Conservation (phyloP, 2,113 vertebrate genomes). For the Podarcis cretensis region DNA sequence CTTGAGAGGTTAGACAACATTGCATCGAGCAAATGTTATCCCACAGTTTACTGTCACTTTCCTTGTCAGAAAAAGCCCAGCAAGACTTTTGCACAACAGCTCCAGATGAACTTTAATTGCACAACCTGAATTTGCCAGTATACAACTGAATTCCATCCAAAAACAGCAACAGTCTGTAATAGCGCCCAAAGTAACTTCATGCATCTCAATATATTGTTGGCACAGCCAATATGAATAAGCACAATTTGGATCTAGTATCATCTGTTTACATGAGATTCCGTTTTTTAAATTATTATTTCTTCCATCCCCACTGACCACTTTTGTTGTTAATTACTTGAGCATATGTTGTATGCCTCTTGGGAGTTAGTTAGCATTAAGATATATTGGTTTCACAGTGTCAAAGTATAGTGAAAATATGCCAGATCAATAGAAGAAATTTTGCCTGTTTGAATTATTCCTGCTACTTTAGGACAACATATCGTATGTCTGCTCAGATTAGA, state of each 20-base stretch:
- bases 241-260: not conserved
- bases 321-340: conserved; percentile 61
- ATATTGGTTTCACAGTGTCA: conserved; percentile 74
- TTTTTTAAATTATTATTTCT: conserved; percentile 38
- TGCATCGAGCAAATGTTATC: too few relatives aligned
- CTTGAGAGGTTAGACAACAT: too few relatives aligned
- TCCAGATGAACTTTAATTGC: too few relatives aligned
- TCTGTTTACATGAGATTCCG: not conserved
- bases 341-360: conserved; percentile 47
- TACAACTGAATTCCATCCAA: too few relatives aligned
- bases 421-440: conserved; percentile 59
- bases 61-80: too few relatives aligned
- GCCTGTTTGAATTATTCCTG: conserved; percentile 54
- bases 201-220: not conserved
- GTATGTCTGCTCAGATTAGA: conserved; percentile 70
- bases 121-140: too few relatives aligned
- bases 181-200: not conserved
- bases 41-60: too few relatives aligned
- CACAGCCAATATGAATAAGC: not conserved
- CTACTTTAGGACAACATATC: conserved; percentile 66
- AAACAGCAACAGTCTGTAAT: too few relatives aligned
- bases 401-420: conserved; percentile 63
- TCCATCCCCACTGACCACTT: conserved; percentile 28
- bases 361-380: conserved; percentile 16
- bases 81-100: too few relatives aligned